Percentiles rank a stretch among this genome's conserved stretches.
These are phyloP conservation scores for Spondyliosoma cantharus DNA, from an alignment of 2,797 vertebrate genomes.

Conservation along the genomic window DNA sequence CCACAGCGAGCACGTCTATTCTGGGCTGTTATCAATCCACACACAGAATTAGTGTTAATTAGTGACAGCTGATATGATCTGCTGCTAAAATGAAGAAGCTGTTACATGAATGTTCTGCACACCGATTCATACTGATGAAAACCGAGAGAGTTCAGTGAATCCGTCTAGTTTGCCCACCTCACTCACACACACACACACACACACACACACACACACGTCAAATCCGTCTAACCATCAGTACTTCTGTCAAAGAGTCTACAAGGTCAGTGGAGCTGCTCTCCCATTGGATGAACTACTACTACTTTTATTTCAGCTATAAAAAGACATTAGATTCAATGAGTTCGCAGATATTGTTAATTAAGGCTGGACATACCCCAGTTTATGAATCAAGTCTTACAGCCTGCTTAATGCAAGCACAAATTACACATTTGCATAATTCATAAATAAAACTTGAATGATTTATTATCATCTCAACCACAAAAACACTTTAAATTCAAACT, in stretches of 20 bases:
- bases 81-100: neutral
- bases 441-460: conserved; percentile 22
- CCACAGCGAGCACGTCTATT: too few species aligned
- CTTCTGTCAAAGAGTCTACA: conserved; percentile 13
- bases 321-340: conserved; percentile 19
- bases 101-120: neutral
- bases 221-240: neutral
- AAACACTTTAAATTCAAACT: neutral
- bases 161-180: neutral
- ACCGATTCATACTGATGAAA: neutral
- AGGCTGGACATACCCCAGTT: neutral
- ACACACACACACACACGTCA: neutral
- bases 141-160: neutral
- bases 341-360: conserved; percentile 32
- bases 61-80: too few species aligned
- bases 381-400: neutral
- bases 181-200: neutral
- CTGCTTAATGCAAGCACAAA: conserved; percentile 1
- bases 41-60: too few species aligned
- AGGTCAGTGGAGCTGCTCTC: conserved; percentile 21
- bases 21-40: too few species aligned
- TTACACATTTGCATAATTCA: conserved; percentile 18
- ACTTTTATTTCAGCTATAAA: conserved; percentile 33
- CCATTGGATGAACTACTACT: conserved; percentile 28
- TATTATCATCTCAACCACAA: neutral